Percentiles rank a stretch among this genome's conserved stretches.
These are phyloP conservation scores for Eremobia ochroleuca DNA, from an alignment of 2,888 invertebrate species.

Conservation along the genomic window DNA sequence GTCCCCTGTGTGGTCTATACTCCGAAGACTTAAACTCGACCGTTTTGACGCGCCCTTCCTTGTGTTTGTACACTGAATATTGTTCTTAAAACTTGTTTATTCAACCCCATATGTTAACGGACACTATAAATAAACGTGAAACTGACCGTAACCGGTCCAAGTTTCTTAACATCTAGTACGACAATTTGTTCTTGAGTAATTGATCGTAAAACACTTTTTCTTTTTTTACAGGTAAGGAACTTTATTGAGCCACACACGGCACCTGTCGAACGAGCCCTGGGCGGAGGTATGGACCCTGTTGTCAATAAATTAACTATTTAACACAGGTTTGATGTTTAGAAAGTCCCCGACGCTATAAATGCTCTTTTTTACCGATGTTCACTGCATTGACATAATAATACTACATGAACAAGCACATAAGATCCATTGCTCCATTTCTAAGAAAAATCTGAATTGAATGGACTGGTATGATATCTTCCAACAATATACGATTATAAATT, in stretches of 20 bases:
- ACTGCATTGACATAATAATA: constrained; percentile 59
- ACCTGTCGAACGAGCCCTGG: constrained; percentile 60
- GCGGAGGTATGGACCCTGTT: constrained; percentile 63
- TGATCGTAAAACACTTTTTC: constrained; percentile 72
- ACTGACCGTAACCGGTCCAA: constrained; percentile 64
- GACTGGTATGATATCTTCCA: constrained; percentile 42
- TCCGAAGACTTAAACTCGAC: constrained; percentile 55
- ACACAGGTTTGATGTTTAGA: constrained; percentile 67
- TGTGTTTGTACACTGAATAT: constrained; percentile 62
- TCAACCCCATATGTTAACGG: constrained; percentile 72
- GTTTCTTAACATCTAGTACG: constrained; percentile 62
- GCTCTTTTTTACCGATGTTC: constrained; percentile 47
- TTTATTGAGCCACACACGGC: constrained; percentile 75
- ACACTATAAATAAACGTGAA: constrained; percentile 72
- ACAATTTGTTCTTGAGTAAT: constrained; percentile 76
- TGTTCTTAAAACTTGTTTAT: constrained; percentile 70
- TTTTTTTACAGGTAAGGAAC: constrained; percentile 81
- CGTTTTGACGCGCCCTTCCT: constrained; percentile 42
- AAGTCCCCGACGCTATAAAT: constrained; percentile 58
- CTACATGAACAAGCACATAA: constrained; percentile 41
- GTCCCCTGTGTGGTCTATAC: constrained; percentile 72
- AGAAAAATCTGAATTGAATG: constrained; percentile 53
- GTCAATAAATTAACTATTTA: constrained; percentile 75
- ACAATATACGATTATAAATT: constrained; percentile 41
- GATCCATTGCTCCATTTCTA: constrained; percentile 44